A percentile compares a stretch with the other conserved stretches of the same genome.
phyloP scores from a whole-genome alignment of 2,888 invertebrate species.

The Campoletis raptor region DNA sequence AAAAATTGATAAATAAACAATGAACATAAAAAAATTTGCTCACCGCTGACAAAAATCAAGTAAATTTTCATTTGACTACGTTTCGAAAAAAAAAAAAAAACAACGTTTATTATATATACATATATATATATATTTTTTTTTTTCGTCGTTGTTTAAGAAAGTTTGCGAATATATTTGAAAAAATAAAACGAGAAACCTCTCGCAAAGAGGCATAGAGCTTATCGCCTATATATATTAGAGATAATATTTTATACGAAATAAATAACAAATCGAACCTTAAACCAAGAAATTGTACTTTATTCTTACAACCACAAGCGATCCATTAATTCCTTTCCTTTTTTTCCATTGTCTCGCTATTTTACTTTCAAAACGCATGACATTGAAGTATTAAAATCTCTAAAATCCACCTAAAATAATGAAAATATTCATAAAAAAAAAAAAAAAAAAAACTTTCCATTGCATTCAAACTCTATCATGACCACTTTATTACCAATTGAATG shows the following conservation, averaged over 20 bases:
- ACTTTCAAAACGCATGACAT: neutral
- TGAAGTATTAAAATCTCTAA: no score
- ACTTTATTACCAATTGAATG: neutral
- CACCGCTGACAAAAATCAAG: neutral
- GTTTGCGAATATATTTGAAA: conserved; percentile 37
- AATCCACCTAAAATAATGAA: no score
- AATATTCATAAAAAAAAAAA: no score
- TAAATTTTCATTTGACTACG: conserved; percentile 9
- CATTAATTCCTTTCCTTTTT: conserved; percentile 3
- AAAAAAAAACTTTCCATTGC: no score
- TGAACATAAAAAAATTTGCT: conserved; percentile 12
- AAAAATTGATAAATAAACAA: neutral
- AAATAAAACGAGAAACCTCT: conserved; percentile 23
- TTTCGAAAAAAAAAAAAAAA: conserved; percentile 5
- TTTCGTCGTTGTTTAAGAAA: conserved; percentile 35
- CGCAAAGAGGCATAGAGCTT: conserved; percentile 57
- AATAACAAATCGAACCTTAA: conserved; percentile 67
- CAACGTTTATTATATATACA: conserved; percentile 33
- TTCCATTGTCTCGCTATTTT: neutral
- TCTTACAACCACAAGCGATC: neutral
- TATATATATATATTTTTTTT: neutral
- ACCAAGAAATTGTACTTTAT: conserved; percentile 21
- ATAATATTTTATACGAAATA: conserved; percentile 72
- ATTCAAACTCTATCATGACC: neutral
- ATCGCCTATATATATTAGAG: conserved; percentile 66